These are phyloP conservation scores for Lasioglossum marginatum DNA, from an alignment of 2,888 invertebrate genomes.

Conservation along the genomic window DNA sequence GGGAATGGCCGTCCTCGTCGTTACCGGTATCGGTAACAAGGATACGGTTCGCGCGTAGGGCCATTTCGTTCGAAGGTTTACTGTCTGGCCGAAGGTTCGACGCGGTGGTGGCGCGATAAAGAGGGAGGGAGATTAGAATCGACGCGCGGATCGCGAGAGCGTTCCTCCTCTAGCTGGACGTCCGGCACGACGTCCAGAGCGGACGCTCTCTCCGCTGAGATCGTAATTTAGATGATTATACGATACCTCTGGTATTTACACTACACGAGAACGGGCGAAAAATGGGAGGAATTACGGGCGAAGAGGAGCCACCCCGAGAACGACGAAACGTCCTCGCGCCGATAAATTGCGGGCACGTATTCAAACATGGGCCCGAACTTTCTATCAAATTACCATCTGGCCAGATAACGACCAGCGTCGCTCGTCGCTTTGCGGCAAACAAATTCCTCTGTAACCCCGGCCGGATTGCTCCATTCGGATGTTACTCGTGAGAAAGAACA, in stretches of 20 bases:
- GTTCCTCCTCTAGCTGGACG: slow-evolving; percentile 39
- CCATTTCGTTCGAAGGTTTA: slow-evolving; percentile 71
- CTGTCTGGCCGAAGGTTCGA: slow-evolving; percentile 62
- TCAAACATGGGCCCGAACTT: slow-evolving; percentile 41
- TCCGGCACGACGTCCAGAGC: slow-evolving; percentile 19
- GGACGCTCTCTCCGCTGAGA: slow-evolving; percentile 35
- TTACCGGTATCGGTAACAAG: slow-evolving; percentile 74
- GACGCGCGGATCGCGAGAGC: slow-evolving; percentile 38
- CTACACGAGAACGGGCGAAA: slow-evolving; percentile 33
- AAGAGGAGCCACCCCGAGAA: slow-evolving; percentile 22
- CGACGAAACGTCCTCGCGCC: slow-evolving; percentile 29
- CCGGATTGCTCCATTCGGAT: background rate
- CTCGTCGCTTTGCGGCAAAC: background rate
- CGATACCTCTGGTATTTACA: slow-evolving; percentile 51
- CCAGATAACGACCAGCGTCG: slow-evolving; percentile 29
- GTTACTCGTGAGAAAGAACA: background rate
- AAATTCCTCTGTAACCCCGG: background rate
- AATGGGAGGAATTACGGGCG: slow-evolving; percentile 52
- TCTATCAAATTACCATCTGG: slow-evolving; percentile 44
- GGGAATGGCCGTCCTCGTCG: slow-evolving; percentile 70
- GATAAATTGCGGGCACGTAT: slow-evolving; percentile 34
- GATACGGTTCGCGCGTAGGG: slow-evolving; percentile 66
- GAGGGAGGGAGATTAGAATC: slow-evolving; percentile 65
- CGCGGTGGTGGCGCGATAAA: slow-evolving; percentile 57
- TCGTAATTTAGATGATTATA: slow-evolving; percentile 59